Evolutionary conservation across 2,113 vertebrate species (phyloP), one percentile per base, ranked within the genome.

Genomic region (Ctenomys sociabilis): DNA sequence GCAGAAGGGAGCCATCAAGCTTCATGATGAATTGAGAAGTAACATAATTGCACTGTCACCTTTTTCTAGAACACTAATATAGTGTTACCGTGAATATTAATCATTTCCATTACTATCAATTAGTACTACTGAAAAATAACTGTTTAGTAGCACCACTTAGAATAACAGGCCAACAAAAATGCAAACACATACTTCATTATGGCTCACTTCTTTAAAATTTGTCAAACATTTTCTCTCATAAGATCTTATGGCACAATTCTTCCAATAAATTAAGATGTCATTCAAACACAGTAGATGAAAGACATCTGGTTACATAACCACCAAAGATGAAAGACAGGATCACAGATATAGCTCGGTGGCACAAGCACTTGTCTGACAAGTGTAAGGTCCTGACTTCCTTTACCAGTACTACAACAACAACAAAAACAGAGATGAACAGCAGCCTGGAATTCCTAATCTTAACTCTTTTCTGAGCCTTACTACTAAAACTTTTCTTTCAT

Each of bases 401-500:
- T 16, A 16, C 52, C 52, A 54, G 14, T 16, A 54, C 52, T 16
- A 54, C 52, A 54, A 54, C 52, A 52, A 83, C 54, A 22, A 86
- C 32, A 5, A 4, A n/a, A 68, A 68, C 66, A 84, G 35, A 37
- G 21, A 26, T 37, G 12, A 22, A 59, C 63, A 22, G 57, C 16
- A 75, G 43, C 21, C 49, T 70, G 22, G 35, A 90, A 89, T 82
- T 90, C 43, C 63, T 80, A 17, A 11, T 32, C 26, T 35, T 54
- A 22, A 61, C 11, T 30, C 52, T 11, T 88, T 90, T 68, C 12
- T 72, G 85, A 78, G 49, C 21, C 19, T 35, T 40, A 19, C 24
- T 28, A 78, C 45, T 72, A 80, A 93, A 80, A 61, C 26, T 93
- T 93, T 86, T 73, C 66, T 92, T 80, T 88, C 77, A 32, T 91